These are phyloP conservation scores for Aphelenchoides bicaudatus DNA, from an alignment of 2,888 invertebrate genomes.

Conservation along the genomic window DNA sequence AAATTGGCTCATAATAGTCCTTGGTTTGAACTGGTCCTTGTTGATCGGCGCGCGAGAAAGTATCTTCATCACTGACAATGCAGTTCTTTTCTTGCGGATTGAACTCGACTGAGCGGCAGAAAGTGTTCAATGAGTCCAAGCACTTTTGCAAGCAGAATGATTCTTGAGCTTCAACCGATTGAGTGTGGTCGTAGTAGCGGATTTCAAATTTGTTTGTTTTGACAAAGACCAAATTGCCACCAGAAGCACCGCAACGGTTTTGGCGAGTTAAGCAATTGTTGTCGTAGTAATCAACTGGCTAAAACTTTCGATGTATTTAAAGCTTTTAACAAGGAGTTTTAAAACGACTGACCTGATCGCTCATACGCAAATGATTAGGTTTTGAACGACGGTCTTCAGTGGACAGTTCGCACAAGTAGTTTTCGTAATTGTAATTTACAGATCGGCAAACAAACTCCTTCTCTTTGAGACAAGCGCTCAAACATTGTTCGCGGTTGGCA, in stretches of 20 bases:
- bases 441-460: constrained; percentile 65
- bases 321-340: too few relatives aligned
- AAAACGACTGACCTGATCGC: too few relatives aligned
- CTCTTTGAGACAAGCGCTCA: constrained; percentile 64
- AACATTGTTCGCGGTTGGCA: constrained; percentile 63
- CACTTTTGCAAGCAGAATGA: constrained; percentile 60
- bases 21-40: constrained; percentile 58
- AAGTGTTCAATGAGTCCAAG: constrained; percentile 60
- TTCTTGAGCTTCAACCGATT: constrained; percentile 60
- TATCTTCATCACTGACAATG: constrained; percentile 61
- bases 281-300: constrained; percentile 66
- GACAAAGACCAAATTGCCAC: constrained; percentile 60
- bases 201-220: constrained; percentile 61
- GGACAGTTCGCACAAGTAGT: constrained; percentile 63
- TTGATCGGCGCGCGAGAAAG: constrained; percentile 60
- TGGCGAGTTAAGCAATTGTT: constrained; percentile 66
- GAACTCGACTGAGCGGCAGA: constrained; percentile 61
- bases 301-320: too few relatives aligned
- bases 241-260: constrained; percentile 60
- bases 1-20: constrained; percentile 61
- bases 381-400: constrained; percentile 65
- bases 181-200: constrained; percentile 60
- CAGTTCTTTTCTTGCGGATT: constrained; percentile 59
- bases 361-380: constrained; percentile 64
- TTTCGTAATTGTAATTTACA: constrained; percentile 64